phyloP scores from a whole-genome alignment of 2,113 vertebrate genomes.

The Rhodinocichla rosea region DNA sequence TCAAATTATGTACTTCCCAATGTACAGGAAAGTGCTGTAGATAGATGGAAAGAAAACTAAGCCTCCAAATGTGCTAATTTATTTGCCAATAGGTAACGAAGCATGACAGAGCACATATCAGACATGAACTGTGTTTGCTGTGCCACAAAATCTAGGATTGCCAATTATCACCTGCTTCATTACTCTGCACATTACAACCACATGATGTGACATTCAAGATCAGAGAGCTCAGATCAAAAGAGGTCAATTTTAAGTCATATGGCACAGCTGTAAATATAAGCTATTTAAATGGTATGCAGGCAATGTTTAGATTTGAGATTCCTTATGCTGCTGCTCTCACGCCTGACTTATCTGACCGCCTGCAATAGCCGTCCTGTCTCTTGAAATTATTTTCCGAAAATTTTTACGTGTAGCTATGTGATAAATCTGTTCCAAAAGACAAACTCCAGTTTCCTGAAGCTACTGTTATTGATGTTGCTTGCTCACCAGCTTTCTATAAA shows the following conservation, averaged over 20 bases:
- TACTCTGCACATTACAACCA: background rate
- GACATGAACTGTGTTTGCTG: background rate
- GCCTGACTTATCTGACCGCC: background rate
- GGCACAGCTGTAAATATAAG: background rate
- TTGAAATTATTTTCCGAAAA: background rate
- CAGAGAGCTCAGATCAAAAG: background rate
- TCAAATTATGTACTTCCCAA: background rate
- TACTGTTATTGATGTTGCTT: background rate
- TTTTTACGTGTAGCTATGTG: background rate
- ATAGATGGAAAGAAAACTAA: background rate
- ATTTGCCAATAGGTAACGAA: background rate
- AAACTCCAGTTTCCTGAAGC: background rate
- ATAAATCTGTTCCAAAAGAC: background rate
- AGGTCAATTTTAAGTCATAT: background rate
- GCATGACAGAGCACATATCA: background rate
- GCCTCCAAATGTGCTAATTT: background rate
- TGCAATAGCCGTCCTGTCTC: background rate
- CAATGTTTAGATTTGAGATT: constrained; percentile 22
- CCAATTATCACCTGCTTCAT: background rate
- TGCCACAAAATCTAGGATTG: background rate
- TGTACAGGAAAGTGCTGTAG: background rate
- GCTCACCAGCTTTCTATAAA: background rate
- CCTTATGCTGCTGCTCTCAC: background rate
- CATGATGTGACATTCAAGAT: background rate
- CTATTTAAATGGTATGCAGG: background rate